Evolutionary conservation across 2,113 vertebrate genomes (phyloP).

Genomic region (Myiozetetes cayanensis): DNA sequence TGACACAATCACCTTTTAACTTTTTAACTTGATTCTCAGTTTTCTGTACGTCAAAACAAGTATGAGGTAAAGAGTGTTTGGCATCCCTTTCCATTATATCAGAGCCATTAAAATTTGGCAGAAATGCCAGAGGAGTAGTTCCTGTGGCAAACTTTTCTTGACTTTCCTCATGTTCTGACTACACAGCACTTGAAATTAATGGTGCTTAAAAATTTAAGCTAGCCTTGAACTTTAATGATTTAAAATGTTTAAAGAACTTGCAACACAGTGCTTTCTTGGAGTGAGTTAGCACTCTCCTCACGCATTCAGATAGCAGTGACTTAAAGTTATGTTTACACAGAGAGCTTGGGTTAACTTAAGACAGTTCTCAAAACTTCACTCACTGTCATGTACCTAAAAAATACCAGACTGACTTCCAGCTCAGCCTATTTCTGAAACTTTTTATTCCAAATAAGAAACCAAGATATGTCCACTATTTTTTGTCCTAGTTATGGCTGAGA

Average conservation of each 20-base stretch:
- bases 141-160: not conserved
- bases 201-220: not conserved
- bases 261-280: not conserved
- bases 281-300: not conserved
- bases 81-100: not conserved
- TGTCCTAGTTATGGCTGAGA: not conserved
- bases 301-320: not conserved
- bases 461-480: not conserved
- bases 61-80: not conserved
- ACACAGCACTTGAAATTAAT: not conserved
- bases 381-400: not conserved
- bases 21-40: not conserved
- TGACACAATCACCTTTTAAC: not conserved
- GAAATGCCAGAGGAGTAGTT: not conserved
- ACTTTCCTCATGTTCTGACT: not conserved
- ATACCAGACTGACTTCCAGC: not conserved
- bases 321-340: not conserved
- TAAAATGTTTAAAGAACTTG: not conserved
- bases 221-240: not conserved
- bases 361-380: not conserved
- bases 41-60: not conserved
- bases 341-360: not conserved
- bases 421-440: not conserved
- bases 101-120: not conserved
- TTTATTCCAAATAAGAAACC: not conserved